Evolutionary conservation across 2,888 invertebrate genomes (phyloP), one percentile per base, ranked within the genome.

Genomic region (Eupeodes latifasciatus): DNA sequence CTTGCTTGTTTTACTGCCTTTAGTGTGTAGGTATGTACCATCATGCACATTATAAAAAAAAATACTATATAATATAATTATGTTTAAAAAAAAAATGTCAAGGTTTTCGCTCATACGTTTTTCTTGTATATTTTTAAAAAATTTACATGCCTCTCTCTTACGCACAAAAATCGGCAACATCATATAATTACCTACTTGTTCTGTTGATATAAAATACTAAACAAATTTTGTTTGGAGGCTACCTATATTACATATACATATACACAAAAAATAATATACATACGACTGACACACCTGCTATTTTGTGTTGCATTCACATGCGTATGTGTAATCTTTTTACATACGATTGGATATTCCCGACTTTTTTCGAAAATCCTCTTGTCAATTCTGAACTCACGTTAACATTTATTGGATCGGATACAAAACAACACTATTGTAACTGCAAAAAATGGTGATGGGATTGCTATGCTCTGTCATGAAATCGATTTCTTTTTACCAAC

Each of bases 81-180:
- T 61, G 34, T 49, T 9, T 66, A 47, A 10, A 36, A 74, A 14
- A 14, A 64, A 12, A n/a, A 47, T 59, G 59, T 61, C 66, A 77
- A 19, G 5, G 7, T 7, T 51, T 61, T 87, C 36, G 61, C 67
- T 77, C 76, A 77, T 80, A 40, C 40, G 40, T 66, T 78, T 16
- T 81, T 75, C 66, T 72, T 67, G 64, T 80, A 74, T 87, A 74
- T 74, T 87, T 83, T 81, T 34, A 81, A 84, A 80, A 64, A 77
- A 71, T 80, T 87, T 88, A 85, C 88, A 88, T 88, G 88, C 85
- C 81, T 84, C 44, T 44, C 84, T 78, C 69, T 67, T 62, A 47
- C 75, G 64, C 72, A 80, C 71, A 36, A 78, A 83, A 77, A 53
- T 47, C 71, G 83, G 64, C 81, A 78, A 86, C 78, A 51, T 4